Evolutionary conservation across 2,888 invertebrate genomes (phyloP).

Genomic region (Pheosia gnoma): DNA sequence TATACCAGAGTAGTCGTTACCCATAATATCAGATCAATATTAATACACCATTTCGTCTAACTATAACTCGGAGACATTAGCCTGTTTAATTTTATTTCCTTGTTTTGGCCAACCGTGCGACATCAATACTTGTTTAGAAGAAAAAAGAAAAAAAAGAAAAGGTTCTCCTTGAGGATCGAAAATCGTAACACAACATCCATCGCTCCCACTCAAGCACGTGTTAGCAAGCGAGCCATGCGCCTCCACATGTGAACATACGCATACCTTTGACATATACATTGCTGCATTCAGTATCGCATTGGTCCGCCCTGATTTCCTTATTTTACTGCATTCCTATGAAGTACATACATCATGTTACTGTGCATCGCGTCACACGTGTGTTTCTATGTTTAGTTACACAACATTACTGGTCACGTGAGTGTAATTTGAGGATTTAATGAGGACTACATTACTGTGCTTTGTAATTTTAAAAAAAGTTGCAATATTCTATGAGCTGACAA

Average conservation of each 20-base stretch:
- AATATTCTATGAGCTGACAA: too few relatives aligned
- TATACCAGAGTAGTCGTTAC: too few relatives aligned
- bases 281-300: slow-evolving; percentile 87
- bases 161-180: background rate
- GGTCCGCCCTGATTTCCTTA: slow-evolving; percentile 83
- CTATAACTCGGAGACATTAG: too few relatives aligned
- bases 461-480: background rate
- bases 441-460: background rate
- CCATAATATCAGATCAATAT: too few relatives aligned
- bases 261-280: slow-evolving; percentile 88
- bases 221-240: slow-evolving; percentile 47
- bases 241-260: slow-evolving; percentile 43
- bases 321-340: slow-evolving; percentile 86
- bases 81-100: too few relatives aligned
- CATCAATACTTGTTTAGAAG: too few relatives aligned
- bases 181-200: slow-evolving; percentile 20
- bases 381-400: slow-evolving; percentile 14
- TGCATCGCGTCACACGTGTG: slow-evolving; percentile 25
- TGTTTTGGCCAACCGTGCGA: background rate
- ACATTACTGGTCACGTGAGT: background rate
- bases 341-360: slow-evolving; percentile 57
- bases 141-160: too few relatives aligned
- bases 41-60: too few relatives aligned
- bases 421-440: background rate
- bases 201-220: slow-evolving; percentile 30